Evolutionary conservation across 2,113 vertebrate genomes (phyloP), one percentile per base, ranked within the genome.

Genomic region (Dascyllus trimaculatus): DNA sequence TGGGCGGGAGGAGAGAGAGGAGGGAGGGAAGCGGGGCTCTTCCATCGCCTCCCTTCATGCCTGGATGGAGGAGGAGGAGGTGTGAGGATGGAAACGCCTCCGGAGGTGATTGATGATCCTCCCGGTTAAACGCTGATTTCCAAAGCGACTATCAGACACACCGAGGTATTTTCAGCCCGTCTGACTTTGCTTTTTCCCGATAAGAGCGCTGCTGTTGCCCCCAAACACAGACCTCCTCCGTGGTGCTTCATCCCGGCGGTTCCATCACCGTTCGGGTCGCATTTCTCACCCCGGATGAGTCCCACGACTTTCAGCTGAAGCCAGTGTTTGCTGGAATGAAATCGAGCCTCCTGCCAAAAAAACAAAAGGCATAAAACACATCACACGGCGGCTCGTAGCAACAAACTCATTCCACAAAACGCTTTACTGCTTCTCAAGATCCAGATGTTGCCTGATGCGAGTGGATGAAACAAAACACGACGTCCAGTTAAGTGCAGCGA

Each of bases 221-320:
- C 14, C 32, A 62, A 57, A 64, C 63, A 74, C 56, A 38, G 46
- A 80, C 65, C 75, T 82, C 72, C n/a, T 56, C 32, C 4, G 51
- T 63, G n/a, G 80, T 58, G 74, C 43, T 66, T 61, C 63, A 26
- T 82, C 54, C 79, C 62, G 54, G 35, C 56, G 61, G 58, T 19
- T 61, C 62, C 75, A 75, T 78, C 70, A 68, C 75, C 24, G 9
- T 64, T 78, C 78, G 73, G 76, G 72, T 74, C 56, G 78, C 51
- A 75, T 75, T 87, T 77, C 38, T 87, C 69, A 70, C 82, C 75
- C 5, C 66, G 80, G 68, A 81, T 77, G 75, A 80, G 51, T 76
- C 71, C 76, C 68, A 25, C 1, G 22, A 58, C 51, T 67, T 77
- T 79, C 64, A 29, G 79, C 61, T 49, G 52, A 62, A 81, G 70